phyloP scores from a whole-genome alignment of 1,140 invertebrate genomes.

The Bombus ignitus region DNA sequence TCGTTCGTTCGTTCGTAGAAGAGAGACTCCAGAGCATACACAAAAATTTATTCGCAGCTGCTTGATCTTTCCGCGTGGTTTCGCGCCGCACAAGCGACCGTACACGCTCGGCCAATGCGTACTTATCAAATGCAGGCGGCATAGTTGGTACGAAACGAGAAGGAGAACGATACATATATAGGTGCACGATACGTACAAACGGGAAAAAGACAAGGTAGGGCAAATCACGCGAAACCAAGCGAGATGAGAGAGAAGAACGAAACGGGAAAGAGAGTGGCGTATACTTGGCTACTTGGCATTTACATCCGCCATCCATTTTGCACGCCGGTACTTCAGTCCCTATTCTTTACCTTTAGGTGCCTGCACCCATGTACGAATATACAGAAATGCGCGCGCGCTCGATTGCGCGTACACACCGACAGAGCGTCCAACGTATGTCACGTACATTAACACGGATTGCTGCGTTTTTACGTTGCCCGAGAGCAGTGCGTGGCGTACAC shows the following conservation, averaged over 20 bases:
- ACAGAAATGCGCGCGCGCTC: background rate
- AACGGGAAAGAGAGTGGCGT: slow-evolving; percentile 44
- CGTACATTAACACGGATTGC: slow-evolving; percentile 33
- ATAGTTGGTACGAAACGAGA: slow-evolving; percentile 30
- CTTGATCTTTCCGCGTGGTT: slow-evolving; percentile 68
- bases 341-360: slow-evolving; percentile 69
- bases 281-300: slow-evolving; percentile 74
- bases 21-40: background rate
- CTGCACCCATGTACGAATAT: slow-evolving; percentile 56
- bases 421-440: background rate
- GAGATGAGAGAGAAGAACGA: slow-evolving; percentile 19
- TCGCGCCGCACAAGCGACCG: slow-evolving; percentile 48
- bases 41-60: slow-evolving; percentile 67
- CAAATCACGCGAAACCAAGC: background rate
- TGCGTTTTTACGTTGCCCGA: slow-evolving; percentile 24
- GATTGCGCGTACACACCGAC: background rate
- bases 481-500: slow-evolving; percentile 22
- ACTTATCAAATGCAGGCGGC: slow-evolving; percentile 63
- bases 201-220: background rate
- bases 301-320: slow-evolving; percentile 75
- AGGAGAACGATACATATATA: background rate
- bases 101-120: slow-evolving; percentile 62
- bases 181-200: background rate
- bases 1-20: background rate
- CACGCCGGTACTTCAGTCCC: slow-evolving; percentile 62